Evolutionary conservation across 2,113 vertebrate species (phyloP).

Genomic region (Colius striatus): DNA sequence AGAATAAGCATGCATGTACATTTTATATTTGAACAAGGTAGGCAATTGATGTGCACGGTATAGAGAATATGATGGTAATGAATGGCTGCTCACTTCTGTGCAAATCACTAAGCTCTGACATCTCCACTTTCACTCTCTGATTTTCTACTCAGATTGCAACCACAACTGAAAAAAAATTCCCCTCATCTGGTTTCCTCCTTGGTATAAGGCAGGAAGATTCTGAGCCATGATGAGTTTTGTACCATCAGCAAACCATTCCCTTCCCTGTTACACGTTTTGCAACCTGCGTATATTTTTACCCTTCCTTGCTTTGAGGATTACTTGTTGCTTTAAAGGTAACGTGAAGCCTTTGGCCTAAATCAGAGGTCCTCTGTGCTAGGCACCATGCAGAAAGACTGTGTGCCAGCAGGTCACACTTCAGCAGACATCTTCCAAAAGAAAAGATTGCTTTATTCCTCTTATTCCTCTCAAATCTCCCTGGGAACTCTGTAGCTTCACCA

Average conservation of each 20-base stretch:
- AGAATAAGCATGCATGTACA: neutral
- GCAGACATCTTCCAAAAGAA: neutral
- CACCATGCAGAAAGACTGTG: neutral
- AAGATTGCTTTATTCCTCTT: neutral
- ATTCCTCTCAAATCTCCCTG: neutral
- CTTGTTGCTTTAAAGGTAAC: neutral
- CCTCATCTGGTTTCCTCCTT: neutral
- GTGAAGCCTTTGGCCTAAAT: neutral
- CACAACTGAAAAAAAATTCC: neutral
- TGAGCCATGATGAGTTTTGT: neutral
- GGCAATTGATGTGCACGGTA: rapidly evolving
- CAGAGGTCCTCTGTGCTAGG: neutral
- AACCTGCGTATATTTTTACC: neutral
- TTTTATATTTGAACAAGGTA: neutral
- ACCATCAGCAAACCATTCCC: neutral
- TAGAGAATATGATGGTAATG: neutral
- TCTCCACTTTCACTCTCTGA: neutral
- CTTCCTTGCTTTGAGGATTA: neutral
- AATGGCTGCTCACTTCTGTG: neutral
- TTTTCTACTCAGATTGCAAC: neutral
- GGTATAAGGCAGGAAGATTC: neutral
- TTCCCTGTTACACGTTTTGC: neutral
- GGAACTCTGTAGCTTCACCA: neutral
- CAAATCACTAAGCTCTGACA: neutral
- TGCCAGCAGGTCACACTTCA: neutral